These are phyloP conservation scores for Cephus pygmeus DNA, from an alignment of 2,888 invertebrate genomes.

Conservation along the genomic window DNA sequence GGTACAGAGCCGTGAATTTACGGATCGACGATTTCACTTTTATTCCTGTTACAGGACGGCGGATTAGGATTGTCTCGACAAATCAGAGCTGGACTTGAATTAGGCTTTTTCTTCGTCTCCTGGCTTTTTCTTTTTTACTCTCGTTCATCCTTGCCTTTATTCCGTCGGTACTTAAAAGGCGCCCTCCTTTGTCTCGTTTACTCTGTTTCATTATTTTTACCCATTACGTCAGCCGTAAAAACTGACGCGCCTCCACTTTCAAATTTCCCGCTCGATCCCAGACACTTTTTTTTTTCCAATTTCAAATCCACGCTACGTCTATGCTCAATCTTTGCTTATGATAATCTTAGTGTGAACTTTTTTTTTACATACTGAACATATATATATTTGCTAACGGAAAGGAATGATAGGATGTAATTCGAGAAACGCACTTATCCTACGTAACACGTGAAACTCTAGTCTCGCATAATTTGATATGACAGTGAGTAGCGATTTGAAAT, in stretches of 20 bases:
- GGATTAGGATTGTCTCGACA: conserved; percentile 1
- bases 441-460: conserved; percentile 54
- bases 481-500: conserved; percentile 45
- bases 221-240: not conserved
- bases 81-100: conserved; percentile 10
- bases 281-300: not conserved
- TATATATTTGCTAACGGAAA: conserved; percentile 37
- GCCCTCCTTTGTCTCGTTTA: conserved; percentile 9
- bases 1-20: not conserved
- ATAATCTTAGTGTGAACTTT: not conserved
- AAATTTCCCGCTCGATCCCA: not conserved
- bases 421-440: conserved; percentile 46
- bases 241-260: not conserved
- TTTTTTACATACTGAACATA: not conserved
- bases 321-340: not conserved
- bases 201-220: not conserved
- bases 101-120: conserved; percentile 3
- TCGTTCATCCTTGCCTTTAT: conserved; percentile 8
- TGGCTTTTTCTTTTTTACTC: conserved; percentile 4
- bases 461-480: conserved; percentile 60
- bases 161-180: not conserved
- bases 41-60: not conserved
- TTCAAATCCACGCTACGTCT: not conserved
- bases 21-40: not conserved
- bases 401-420: conserved; percentile 57